Conservation (phyloP, 2,113 vertebrate species). For the Illadopsis cleaveri region DNA sequence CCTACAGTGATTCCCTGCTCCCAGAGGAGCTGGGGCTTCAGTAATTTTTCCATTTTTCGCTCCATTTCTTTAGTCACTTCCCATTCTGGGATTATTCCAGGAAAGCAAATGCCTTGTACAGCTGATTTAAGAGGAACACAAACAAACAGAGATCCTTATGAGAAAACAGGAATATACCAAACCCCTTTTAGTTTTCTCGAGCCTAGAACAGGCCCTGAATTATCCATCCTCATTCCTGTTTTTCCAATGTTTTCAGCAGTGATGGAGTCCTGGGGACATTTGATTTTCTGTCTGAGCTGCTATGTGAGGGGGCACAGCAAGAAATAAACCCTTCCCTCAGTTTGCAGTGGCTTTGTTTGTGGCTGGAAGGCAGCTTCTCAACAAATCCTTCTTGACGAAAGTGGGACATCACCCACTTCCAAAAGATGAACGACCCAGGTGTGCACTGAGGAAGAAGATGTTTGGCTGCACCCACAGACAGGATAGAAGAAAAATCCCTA, state of each 20-base stretch:
- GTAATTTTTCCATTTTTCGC: neutral
- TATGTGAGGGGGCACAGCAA: neutral
- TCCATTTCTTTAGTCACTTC: neutral
- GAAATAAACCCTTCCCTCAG: neutral
- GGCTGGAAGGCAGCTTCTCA: neutral
- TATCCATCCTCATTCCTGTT: neutral
- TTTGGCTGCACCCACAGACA: neutral
- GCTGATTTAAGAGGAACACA: neutral
- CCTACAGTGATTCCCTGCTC: neutral
- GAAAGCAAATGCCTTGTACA: neutral
- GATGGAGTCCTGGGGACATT: neutral
- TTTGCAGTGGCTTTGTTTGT: neutral
- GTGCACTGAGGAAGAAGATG: neutral
- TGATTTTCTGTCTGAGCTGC: neutral
- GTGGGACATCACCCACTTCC: neutral
- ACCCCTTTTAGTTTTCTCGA: neutral
- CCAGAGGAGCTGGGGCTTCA: neutral
- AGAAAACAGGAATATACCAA: neutral
- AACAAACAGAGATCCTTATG: neutral
- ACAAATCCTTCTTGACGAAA: neutral
- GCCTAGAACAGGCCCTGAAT: neutral
- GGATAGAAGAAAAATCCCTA: neutral
- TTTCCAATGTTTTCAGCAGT: neutral
- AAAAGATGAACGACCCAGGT: neutral
- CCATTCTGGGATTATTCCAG: neutral